phyloP scores from a whole-genome alignment of 2,888 invertebrate species.

The Rhagophthalmus giganteus region DNA sequence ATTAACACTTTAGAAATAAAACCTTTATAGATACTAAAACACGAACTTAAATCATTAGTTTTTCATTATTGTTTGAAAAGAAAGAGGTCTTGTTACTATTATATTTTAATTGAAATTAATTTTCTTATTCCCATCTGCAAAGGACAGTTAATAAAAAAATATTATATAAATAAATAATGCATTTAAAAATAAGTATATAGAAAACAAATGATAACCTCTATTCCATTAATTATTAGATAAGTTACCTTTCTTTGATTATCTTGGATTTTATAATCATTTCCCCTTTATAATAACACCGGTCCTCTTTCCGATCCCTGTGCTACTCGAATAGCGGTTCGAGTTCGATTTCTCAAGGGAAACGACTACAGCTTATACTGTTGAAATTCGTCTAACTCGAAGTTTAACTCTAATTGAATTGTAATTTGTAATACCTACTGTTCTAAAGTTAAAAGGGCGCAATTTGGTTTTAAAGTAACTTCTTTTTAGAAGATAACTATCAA shows the following conservation, averaged over 20 bases:
- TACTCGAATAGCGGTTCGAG: conserved; percentile 31
- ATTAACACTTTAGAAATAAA: background rate
- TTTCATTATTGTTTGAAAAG: no score
- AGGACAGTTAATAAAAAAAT: background rate
- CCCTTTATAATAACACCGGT: conserved; percentile 31
- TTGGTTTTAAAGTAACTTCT: background rate
- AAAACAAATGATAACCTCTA: no score
- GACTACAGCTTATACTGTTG: conserved; percentile 31
- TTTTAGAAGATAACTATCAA: no score
- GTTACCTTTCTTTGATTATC: conserved; percentile 13
- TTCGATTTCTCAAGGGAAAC: conserved; percentile 34
- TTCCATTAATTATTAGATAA: background rate
- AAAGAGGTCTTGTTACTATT: no score
- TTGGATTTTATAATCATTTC: conserved; percentile 24
- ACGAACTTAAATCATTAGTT: no score
- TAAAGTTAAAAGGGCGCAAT: conserved; percentile 2
- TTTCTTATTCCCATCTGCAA: background rate
- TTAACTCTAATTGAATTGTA: conserved; percentile 32
- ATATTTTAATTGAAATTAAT: background rate
- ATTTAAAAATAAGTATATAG: no score
- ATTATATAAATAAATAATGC: no score
- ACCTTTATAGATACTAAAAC: no score
- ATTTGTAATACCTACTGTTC: conserved; percentile 27
- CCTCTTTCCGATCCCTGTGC: conserved; percentile 30
- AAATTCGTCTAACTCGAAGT: conserved; percentile 30